phyloP scores from a whole-genome alignment of 2,888 invertebrate species.

The Dusona sp. region DNA sequence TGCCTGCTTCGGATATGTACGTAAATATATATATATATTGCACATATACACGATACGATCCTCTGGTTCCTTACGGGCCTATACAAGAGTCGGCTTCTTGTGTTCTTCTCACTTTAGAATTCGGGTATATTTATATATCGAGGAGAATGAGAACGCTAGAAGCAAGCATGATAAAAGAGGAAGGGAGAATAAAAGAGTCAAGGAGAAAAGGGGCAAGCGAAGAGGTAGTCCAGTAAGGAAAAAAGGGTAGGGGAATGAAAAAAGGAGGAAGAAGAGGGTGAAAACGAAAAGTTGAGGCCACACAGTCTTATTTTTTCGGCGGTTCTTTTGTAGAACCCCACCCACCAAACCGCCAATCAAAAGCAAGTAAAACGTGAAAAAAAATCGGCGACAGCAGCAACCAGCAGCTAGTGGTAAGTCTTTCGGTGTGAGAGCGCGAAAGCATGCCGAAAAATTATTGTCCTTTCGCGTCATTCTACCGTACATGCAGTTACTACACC shows the following conservation, averaged over 20 bases:
- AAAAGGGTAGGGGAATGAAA: constrained; percentile 52
- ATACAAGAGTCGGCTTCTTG: constrained; percentile 45
- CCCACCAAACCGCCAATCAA: constrained; percentile 80
- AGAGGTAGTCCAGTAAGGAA: constrained; percentile 69
- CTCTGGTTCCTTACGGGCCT: constrained; percentile 43
- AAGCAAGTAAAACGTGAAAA: constrained; percentile 80
- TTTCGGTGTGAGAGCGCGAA: constrained; percentile 72
- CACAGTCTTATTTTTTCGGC: constrained; percentile 82
- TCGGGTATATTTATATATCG: constrained; percentile 38
- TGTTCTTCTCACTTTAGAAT: constrained; percentile 60
- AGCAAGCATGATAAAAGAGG: constrained; percentile 55
- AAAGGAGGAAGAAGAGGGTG: constrained; percentile 56
- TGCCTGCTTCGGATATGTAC: constrained; percentile 72
- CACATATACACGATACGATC: constrained; percentile 25
- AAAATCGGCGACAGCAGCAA: constrained; percentile 77
- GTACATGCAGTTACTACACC: constrained; percentile 29
- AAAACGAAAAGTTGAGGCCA: constrained; percentile 73
- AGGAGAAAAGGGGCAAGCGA: constrained; percentile 62
- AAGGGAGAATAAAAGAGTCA: constrained; percentile 57
- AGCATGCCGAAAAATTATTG: constrained; percentile 80
- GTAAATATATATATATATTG: constrained; percentile 25
- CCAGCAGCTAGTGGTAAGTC: constrained; percentile 80
- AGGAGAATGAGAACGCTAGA: constrained; percentile 52
- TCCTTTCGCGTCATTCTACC: constrained; percentile 61
- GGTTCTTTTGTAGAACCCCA: constrained; percentile 81